Evolutionary conservation across 2,888 invertebrate species (phyloP).

Genomic region (Polietes domitor): DNA sequence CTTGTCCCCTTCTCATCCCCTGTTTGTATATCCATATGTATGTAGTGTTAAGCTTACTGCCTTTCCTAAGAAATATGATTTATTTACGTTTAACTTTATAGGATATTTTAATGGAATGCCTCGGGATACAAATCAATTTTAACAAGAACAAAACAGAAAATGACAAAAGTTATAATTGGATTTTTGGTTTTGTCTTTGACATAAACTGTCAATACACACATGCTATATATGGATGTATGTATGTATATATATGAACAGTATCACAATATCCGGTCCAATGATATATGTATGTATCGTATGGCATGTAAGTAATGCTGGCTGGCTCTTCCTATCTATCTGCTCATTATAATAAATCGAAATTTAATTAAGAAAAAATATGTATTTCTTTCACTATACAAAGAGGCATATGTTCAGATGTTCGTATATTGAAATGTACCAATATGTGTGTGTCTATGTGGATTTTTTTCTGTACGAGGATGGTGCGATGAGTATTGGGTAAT

Average conservation of each 20-base stretch:
- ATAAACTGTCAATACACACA: constrained; percentile 28
- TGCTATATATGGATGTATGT: neutral
- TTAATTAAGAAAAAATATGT: constrained; percentile 50
- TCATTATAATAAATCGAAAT: constrained; percentile 46
- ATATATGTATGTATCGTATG: neutral
- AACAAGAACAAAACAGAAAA: neutral
- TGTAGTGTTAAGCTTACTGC: too few species aligned
- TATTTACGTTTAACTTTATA: neutral
- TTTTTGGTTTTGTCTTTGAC: constrained; percentile 13
- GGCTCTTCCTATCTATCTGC: neutral
- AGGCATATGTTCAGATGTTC: too few species aligned
- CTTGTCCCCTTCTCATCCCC: too few species aligned
- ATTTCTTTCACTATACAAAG: neutral
- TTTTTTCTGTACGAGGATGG: too few species aligned
- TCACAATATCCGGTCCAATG: constrained; percentile 15
- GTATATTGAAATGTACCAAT: too few species aligned
- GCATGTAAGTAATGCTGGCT: neutral
- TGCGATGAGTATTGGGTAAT: too few species aligned
- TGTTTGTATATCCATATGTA: too few species aligned
- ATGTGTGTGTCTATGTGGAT: too few species aligned
- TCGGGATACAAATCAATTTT: neutral
- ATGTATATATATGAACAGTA: neutral
- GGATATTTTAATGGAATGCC: neutral
- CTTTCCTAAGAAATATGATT: too few species aligned
- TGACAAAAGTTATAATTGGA: constrained; percentile 35